Conservation (phyloP, 1,140 invertebrate species). For the Anoplophora glabripennis region DNA sequence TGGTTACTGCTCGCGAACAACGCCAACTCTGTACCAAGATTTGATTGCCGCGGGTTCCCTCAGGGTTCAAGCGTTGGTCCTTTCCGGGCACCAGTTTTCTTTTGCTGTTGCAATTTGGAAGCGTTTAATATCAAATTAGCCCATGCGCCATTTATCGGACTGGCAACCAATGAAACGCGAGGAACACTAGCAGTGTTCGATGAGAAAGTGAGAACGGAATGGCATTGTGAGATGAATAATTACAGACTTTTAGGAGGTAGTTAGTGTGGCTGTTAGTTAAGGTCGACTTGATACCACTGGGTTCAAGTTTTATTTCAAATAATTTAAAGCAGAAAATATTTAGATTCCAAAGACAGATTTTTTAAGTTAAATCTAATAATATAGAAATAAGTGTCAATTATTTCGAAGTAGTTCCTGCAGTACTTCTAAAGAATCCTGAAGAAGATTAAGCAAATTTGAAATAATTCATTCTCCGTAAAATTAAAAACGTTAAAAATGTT, state of each 20-base stretch:
- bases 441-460: no score
- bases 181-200: neutral
- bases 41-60: slow-evolving; percentile 7
- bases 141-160: slow-evolving; percentile 30
- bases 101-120: slow-evolving; percentile 26
- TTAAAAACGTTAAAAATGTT: no score
- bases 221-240: slow-evolving; percentile 15
- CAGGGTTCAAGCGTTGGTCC: neutral
- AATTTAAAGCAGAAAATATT: no score
- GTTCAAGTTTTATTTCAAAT: no score
- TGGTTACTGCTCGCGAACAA: slow-evolving; percentile 41
- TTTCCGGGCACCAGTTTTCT: slow-evolving; percentile 20
- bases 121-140: slow-evolving; percentile 44
- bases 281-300: slow-evolving; percentile 15
- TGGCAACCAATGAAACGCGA: slow-evolving; percentile 9
- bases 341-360: no score
- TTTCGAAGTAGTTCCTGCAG: no score
- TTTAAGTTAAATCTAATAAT: no score
- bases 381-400: no score
- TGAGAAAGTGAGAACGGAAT: slow-evolving; percentile 9
- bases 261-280: slow-evolving; percentile 26
- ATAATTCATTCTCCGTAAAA: no score
- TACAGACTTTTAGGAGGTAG: slow-evolving; percentile 11
- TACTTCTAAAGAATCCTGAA: no score
- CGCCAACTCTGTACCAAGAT: slow-evolving; percentile 22